These are phyloP conservation scores for Zoroaster sp. DNA, from an alignment of 53 echinoderm and acorn worm genomes.

Conservation along the genomic window DNA sequence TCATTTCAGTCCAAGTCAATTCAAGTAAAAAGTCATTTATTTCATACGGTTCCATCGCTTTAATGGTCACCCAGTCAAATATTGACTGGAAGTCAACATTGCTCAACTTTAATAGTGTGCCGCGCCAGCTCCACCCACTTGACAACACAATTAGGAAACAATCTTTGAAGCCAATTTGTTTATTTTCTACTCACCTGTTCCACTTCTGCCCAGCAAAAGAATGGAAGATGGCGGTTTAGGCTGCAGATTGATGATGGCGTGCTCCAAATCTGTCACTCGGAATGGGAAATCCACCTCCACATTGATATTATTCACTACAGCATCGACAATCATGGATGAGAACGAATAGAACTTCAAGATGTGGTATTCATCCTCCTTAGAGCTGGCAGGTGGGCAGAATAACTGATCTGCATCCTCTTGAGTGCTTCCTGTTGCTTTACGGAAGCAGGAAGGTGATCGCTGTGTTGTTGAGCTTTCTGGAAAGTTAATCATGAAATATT, in stretches of 20 bases:
- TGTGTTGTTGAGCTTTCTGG: slow-evolving; percentile 10
- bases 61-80: no score
- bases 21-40: no score
- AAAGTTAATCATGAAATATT: neutral
- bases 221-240: slow-evolving; percentile 51
- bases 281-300: slow-evolving; percentile 72
- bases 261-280: slow-evolving; percentile 71
- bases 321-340: slow-evolving; percentile 60
- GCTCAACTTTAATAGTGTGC: no score
- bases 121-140: no score
- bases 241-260: slow-evolving; percentile 68
- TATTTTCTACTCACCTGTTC: slow-evolving; percentile 62
- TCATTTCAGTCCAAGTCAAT: no score
- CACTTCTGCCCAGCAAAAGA: slow-evolving; percentile 64
- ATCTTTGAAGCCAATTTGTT: no score
- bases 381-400: slow-evolving; percentile 69
- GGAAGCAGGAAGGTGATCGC: slow-evolving; percentile 49
- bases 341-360: slow-evolving; percentile 76
- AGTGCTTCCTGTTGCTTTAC: slow-evolving; percentile 22
- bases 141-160: no score
- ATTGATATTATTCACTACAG: slow-evolving; percentile 50
- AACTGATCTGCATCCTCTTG: slow-evolving; percentile 8
- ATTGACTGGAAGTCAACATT: no score
- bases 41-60: no score
- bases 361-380: slow-evolving; percentile 69